Base-by-base conservation (phyloP, 2,888 invertebrate genomes). In the Agrotis ipsilon region DNA sequence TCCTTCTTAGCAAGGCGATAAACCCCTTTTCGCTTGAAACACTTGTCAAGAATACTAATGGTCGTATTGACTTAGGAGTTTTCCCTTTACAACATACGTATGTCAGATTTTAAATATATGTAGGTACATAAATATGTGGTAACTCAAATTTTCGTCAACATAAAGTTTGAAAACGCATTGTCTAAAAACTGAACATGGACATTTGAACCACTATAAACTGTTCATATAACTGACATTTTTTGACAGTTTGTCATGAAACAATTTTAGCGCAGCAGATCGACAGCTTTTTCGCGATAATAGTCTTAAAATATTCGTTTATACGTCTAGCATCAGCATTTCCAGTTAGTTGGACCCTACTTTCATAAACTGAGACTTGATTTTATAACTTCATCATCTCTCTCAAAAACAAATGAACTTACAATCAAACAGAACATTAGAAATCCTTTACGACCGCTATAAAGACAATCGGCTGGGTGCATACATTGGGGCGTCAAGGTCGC, bases 401-500 rank as follows among this genome's bases (percentile, higher is more conserved):
- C 24, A 49, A 13, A 51, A 49, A 58, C 32, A 58, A 48, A 52
- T 3, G 16, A 64, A 59, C 49, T 64, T n/a, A 39, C 19, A 60
- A 13, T 61, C 24, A 60, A 49, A 51, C 48, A 61, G 64, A 65
- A 63, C 59, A 85, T 88, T 89, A 89, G 90, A 90, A 89, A 89
- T 86, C 88, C 75, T 87, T 79, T 83, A 87, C 86, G 72, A 86
- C 67, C 83, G 66, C 81, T 84, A 77, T 83, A 85, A 88, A 88
- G 87, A 90, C 86, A 85, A 84, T 75, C 81, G 72, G 80, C 70
- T 78, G 72, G 63, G 63, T 80, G 85, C 88, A 88, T 88, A 88
- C 87, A 86, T 87, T 89, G 89, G 85, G 89, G 90, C 91, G 87
- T 83, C 90, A 96, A 96, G 96, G 96, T 93, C 93, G 91, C 81